Evolutionary conservation across 2,888 invertebrate species (phyloP).

Genomic region (Tipula helvola): DNA sequence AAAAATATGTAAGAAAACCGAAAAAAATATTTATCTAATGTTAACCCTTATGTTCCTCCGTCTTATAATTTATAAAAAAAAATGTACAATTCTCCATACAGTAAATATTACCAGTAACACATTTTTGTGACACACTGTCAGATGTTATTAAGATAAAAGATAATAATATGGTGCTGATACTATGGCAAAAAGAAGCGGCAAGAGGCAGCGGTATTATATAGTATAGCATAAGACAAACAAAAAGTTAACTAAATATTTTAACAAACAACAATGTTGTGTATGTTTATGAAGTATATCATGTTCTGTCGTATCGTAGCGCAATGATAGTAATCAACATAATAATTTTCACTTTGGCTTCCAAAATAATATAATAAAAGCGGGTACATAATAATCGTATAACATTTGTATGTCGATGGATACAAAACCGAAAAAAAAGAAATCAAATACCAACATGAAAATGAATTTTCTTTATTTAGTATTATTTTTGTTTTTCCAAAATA

Average conservation of each 20-base stretch:
- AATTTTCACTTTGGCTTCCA: neutral
- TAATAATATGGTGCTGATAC: neutral
- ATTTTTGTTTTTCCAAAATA: neutral
- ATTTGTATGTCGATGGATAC: neutral
- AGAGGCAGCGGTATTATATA: neutral
- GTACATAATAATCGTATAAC: neutral
- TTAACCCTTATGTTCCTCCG: neutral
- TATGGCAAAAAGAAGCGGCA: neutral
- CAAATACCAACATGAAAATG: neutral
- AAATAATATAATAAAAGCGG: neutral
- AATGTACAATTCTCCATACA: neutral
- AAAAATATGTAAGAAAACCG: neutral
- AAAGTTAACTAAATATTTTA: neutral
- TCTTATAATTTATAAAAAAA: neutral
- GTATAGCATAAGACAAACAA: neutral
- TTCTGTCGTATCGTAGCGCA: neutral
- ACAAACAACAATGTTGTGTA: neutral
- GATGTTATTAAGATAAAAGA: neutral
- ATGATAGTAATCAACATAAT: neutral
- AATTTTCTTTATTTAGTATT: neutral
- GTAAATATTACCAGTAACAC: neutral
- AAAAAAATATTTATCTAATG: neutral
- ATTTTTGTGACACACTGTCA: slow-evolving; percentile 4
- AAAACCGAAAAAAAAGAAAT: neutral
- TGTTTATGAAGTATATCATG: neutral